These are phyloP conservation scores for Pygocentrus nattereri DNA, from an alignment of 2,797 vertebrate genomes.

Conservation along the genomic window DNA sequence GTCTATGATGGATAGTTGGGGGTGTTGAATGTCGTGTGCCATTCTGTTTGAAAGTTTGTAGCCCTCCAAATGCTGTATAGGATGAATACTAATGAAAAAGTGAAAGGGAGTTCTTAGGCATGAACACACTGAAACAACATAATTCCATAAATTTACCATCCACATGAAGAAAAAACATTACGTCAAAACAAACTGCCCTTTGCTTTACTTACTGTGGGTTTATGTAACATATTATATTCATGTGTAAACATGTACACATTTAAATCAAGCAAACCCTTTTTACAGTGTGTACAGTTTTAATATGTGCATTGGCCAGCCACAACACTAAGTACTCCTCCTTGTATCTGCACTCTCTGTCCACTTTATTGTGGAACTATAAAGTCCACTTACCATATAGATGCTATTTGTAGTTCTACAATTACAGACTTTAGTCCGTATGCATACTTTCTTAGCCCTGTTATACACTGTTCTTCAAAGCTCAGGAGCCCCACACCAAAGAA, in stretches of 20 bases:
- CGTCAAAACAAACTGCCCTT: too few relatives aligned
- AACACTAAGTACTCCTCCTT: too few relatives aligned
- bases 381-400: too few relatives aligned
- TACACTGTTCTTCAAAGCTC: too few relatives aligned
- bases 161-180: background rate
- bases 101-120: background rate
- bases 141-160: background rate
- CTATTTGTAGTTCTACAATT: too few relatives aligned
- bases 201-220: background rate
- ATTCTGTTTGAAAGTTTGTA: background rate
- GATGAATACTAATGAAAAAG: constrained; percentile 44
- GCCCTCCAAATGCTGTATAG: background rate
- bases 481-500: too few relatives aligned
- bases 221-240: background rate
- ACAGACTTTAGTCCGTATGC: too few relatives aligned
- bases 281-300: background rate
- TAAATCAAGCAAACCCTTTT: background rate
- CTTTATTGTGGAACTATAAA: too few relatives aligned
- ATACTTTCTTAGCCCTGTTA: too few relatives aligned
- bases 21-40: constrained; percentile 22
- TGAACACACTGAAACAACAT: background rate
- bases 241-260: background rate
- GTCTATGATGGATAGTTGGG: constrained; percentile 17
- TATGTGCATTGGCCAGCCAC: too few relatives aligned
- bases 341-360: too few relatives aligned